These are phyloP conservation scores for Suncus etruscus DNA, from an alignment of 2,113 vertebrate genomes.

Conservation along the genomic window DNA sequence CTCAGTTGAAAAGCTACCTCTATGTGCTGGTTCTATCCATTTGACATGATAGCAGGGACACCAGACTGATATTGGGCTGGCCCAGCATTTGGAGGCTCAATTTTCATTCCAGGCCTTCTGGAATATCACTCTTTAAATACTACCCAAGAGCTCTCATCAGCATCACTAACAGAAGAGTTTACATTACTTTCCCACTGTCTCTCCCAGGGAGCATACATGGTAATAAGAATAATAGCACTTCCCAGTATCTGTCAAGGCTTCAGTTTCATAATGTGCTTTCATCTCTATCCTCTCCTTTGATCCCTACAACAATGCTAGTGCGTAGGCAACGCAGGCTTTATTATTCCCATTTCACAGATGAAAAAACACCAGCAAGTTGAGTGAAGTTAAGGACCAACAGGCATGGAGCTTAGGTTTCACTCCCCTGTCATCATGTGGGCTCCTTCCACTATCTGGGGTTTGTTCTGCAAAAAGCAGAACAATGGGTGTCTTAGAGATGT, in stretches of 20 bases:
- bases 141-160: neutral
- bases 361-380: neutral
- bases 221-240: neutral
- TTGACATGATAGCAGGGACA: neutral
- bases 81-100: neutral
- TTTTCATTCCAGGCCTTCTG: neutral
- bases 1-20: neutral
- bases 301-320: neutral
- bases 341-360: conserved; percentile 23
- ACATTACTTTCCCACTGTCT: neutral
- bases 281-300: neutral
- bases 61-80: neutral
- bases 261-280: neutral
- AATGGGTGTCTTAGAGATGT: neutral
- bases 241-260: neutral
- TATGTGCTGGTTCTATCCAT: neutral
- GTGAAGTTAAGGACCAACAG: neutral
- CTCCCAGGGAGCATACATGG: neutral
- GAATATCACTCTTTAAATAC: neutral
- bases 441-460: rapidly evolving
- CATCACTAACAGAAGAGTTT: neutral
- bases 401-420: neutral
- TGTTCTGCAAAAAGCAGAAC: neutral
- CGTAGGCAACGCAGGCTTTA: no score
- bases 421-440: rapidly evolving